Percentiles rank a stretch among this genome's conserved stretches.
Conservation (phyloP, 2,113 vertebrate species). For the Loxodonta africana region DNA sequence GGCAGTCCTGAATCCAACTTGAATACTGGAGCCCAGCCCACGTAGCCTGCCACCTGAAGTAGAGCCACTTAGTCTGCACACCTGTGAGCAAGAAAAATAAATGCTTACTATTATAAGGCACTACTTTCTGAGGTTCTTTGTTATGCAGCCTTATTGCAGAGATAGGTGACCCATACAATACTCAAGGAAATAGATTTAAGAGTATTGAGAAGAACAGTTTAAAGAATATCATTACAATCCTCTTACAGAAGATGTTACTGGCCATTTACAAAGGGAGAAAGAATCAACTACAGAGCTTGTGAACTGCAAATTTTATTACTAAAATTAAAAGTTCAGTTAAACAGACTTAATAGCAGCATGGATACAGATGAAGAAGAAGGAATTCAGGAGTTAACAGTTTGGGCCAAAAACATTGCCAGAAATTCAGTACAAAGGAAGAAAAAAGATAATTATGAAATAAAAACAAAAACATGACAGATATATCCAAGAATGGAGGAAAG, state of each 20-base stretch:
- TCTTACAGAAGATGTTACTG: background rate
- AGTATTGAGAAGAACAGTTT: background rate
- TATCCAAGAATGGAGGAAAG: background rate
- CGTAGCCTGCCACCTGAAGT: too few relatives aligned
- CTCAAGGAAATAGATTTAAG: background rate
- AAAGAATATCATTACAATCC: background rate
- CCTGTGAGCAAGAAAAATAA: background rate
- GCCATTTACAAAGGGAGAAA: background rate
- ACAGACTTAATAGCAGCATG: background rate
- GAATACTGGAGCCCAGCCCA: background rate
- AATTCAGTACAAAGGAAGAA: slow-evolving; percentile 3
- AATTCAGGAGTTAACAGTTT: background rate
- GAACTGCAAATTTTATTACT: background rate
- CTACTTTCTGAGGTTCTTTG: background rate
- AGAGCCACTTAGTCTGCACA: background rate
- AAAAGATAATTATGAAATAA: slow-evolving; percentile 4
- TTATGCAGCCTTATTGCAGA: background rate
- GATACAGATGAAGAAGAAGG: slow-evolving; percentile 8
- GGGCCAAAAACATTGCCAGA: background rate
- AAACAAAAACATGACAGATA: background rate
- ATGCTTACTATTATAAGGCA: background rate
- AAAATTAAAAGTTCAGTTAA: slow-evolving; percentile 11
- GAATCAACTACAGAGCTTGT: background rate
- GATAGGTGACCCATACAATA: background rate
- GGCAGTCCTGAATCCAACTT: background rate